phyloP scores from a whole-genome alignment of 2,888 invertebrate genomes.

The Ornithoptera priamus region DNA sequence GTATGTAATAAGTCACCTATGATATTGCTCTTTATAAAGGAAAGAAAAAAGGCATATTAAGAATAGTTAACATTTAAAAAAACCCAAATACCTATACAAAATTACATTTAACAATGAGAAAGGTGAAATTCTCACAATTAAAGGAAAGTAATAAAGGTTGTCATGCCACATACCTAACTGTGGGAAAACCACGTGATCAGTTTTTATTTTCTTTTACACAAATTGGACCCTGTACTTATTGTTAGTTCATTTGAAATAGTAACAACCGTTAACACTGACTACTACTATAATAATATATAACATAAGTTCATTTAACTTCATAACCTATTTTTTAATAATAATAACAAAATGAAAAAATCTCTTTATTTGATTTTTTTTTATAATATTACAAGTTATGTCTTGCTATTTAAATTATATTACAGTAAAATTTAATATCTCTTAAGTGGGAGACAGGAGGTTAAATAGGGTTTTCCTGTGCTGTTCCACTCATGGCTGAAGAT shows the following conservation, averaged over 20 bases:
- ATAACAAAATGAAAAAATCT: too few relatives aligned
- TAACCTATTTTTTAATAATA: not conserved
- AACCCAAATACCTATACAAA: not conserved
- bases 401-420: too few relatives aligned
- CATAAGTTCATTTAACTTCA: not conserved
- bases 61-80: not conserved
- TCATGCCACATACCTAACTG: slow-evolving; percentile 15
- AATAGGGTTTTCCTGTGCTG: too few relatives aligned
- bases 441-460: too few relatives aligned
- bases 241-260: not conserved
- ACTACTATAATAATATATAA: not conserved
- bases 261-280: not conserved
- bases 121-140: slow-evolving; percentile 24
- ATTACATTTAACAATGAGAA: slow-evolving; percentile 3
- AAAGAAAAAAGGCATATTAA: too few relatives aligned
- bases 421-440: too few relatives aligned
- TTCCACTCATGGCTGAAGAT: too few relatives aligned
- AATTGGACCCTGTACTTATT: not conserved
- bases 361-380: too few relatives aligned
- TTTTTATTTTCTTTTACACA: slow-evolving; percentile 7
- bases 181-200: slow-evolving; percentile 19
- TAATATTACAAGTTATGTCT: too few relatives aligned
- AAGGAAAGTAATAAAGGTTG: slow-evolving; percentile 20
- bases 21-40: too few relatives aligned
- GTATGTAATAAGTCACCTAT: too few relatives aligned